Percentiles rank a stretch among this genome's conserved stretches.
Conservation (phyloP, 2,113 vertebrate species). For the Ochotona princeps region DNA sequence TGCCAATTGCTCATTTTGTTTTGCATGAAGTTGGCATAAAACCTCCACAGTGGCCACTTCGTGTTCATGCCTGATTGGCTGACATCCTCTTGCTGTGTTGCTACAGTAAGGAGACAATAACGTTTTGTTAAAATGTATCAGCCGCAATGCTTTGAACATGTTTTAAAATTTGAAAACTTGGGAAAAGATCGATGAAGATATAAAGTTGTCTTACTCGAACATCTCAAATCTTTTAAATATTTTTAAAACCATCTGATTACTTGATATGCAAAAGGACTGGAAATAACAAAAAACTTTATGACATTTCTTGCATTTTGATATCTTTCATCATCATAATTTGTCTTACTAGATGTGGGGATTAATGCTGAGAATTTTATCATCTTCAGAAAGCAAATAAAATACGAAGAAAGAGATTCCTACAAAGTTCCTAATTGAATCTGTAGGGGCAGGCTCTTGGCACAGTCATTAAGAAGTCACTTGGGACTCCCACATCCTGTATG, state of each 20-base stretch:
- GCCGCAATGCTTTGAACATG: slow-evolving; percentile 39
- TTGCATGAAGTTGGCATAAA: slow-evolving; percentile 57
- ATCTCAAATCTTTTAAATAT: slow-evolving; percentile 49
- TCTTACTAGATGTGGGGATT: slow-evolving; percentile 39
- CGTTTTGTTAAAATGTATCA: slow-evolving; percentile 31
- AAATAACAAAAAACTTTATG: slow-evolving; percentile 46
- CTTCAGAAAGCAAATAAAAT: slow-evolving; percentile 3
- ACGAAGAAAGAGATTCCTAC: slow-evolving; percentile 21
- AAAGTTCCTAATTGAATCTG: slow-evolving; percentile 23
- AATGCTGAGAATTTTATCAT: slow-evolving; percentile 15
- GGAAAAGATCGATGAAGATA: slow-evolving; percentile 54
- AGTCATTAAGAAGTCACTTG: too few relatives aligned
- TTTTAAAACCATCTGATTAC: slow-evolving; percentile 39
- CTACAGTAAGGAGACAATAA: slow-evolving; percentile 44
- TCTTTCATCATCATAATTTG: slow-evolving; percentile 47
- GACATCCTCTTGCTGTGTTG: slow-evolving; percentile 27
- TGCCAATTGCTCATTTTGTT: slow-evolving; percentile 55
- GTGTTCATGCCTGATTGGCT: slow-evolving; percentile 31
- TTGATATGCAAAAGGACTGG: slow-evolving; percentile 39
- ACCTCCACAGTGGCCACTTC: slow-evolving; percentile 43
- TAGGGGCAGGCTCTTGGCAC: neutral
- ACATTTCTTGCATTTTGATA: slow-evolving; percentile 53
- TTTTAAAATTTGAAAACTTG: slow-evolving; percentile 63
- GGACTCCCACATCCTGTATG: too few relatives aligned
- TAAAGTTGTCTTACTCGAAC: slow-evolving; percentile 66